phyloP scores from a whole-genome alignment of 1,140 invertebrate genomes.

The Heterodera schachtii region DNA sequence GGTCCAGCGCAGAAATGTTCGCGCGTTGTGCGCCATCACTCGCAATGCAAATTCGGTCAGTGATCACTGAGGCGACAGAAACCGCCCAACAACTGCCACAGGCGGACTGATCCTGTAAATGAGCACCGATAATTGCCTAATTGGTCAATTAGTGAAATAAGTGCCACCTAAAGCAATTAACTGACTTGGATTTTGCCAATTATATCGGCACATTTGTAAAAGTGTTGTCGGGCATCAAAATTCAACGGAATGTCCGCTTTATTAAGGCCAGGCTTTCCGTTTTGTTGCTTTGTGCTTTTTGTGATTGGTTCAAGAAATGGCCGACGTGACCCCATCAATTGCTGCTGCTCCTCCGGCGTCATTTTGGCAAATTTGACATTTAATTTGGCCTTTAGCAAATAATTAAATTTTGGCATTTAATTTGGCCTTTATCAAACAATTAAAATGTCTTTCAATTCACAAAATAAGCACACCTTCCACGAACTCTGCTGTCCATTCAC shows the following conservation, averaged over 20 bases:
- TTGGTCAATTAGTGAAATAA: too few relatives aligned
- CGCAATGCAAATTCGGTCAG: conserved; percentile 25
- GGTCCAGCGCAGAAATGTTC: conserved; percentile 7
- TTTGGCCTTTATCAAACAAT: not conserved
- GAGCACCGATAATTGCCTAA: not conserved
- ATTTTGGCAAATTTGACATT: not conserved
- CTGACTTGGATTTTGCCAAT: conserved; percentile 1
- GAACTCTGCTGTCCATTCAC: not conserved
- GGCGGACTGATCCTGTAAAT: conserved; percentile 10
- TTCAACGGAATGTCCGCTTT: not conserved
- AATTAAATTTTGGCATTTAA: not conserved
- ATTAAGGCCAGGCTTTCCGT: too few relatives aligned
- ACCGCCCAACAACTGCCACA: conserved; percentile 33
- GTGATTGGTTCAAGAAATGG: not conserved
- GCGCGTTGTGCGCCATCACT: not conserved
- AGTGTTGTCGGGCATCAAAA: not conserved
- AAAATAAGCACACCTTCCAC: not conserved
- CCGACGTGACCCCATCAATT: not conserved
- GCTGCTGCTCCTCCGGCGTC: not conserved
- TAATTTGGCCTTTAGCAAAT: not conserved
- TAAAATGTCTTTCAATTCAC: too few relatives aligned
- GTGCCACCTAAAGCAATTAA: not conserved
- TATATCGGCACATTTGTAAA: not conserved
- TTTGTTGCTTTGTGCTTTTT: not conserved
- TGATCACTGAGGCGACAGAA: conserved; percentile 19